Evolutionary conservation across 2,113 vertebrate species (phyloP), one percentile per base, ranked within the genome.

Genomic region (Agelaius tricolor): DNA sequence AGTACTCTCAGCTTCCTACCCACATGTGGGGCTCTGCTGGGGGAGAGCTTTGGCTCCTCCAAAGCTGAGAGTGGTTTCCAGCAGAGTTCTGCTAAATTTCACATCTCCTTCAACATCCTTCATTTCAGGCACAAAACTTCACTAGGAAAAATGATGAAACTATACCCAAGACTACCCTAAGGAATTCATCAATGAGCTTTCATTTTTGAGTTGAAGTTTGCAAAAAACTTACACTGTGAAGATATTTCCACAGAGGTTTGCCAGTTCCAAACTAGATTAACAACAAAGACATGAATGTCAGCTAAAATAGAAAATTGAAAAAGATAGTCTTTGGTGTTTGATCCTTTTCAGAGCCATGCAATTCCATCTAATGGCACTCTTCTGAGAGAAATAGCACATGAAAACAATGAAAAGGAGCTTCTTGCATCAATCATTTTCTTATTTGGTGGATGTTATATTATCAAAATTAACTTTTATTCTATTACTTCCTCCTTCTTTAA

Each of bases 381-480:
- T 83, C 43, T 33, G 22, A 74, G 90, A 80, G 55, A 80, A 90
- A 33, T 8, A 51, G 43, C 22, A 11, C 52, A 46, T 81, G 73
- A 41, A 95, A 71, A 81, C 41, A 80, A 66, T 57, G 46, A 81
- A 83, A 93, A 58, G 16, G 68, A 87, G 23, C 54, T 73, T 73
- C 55, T 54, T 93, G 26, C 43, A 89, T 72, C 87, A 76, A 17
- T 83, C 52, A 78, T 75, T 94, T 96, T 76, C 67, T 68, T 96
- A 61, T 76, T 94, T 87, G 51, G 28, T 76, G 37, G 43, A 82
- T 84, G 72, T 84, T 87, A 47, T 51, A 44, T 72, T 92, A 66
- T 75, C 61, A 71, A 72, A 84, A 87, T 94, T 84, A 93, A 86
- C 68, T 96, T 94, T 66, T 81, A 90, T 80, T 88, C 54, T 92